Evolutionary conservation across 2,113 vertebrate species (phyloP).

Genomic region (Ceyx melanurus): DNA sequence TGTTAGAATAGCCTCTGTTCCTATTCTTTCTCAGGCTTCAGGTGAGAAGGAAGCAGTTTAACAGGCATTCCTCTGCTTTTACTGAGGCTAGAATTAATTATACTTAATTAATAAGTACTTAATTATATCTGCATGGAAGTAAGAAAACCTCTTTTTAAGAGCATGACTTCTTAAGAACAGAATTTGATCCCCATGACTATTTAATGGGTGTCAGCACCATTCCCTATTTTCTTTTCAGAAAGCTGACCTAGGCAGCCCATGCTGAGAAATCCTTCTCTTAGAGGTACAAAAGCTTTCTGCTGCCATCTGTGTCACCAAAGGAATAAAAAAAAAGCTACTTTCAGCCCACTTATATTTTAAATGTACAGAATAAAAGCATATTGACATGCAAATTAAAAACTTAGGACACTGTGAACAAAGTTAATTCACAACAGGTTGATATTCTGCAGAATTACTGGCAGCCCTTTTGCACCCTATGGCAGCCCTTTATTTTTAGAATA

Average conservation of each 20-base stretch:
- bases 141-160: neutral
- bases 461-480: neutral
- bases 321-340: neutral
- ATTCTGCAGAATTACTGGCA: neutral
- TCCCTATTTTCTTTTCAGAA: neutral
- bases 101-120: neutral
- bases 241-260: neutral
- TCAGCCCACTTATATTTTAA: neutral
- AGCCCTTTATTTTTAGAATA: neutral
- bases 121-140: neutral
- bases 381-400: neutral
- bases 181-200: neutral
- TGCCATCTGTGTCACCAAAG: neutral
- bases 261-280: neutral
- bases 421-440: neutral
- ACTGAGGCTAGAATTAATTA: neutral
- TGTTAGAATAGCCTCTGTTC: neutral
- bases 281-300: neutral
- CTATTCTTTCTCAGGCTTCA: neutral
- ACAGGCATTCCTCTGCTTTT: neutral
- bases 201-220: neutral
- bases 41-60: neutral
- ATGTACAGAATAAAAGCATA: neutral
- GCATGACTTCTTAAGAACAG: neutral
- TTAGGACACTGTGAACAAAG: fast-evolving